phyloP scores from a whole-genome alignment of 1,140 invertebrate species.

The Rhynchophorus ferrugineus region DNA sequence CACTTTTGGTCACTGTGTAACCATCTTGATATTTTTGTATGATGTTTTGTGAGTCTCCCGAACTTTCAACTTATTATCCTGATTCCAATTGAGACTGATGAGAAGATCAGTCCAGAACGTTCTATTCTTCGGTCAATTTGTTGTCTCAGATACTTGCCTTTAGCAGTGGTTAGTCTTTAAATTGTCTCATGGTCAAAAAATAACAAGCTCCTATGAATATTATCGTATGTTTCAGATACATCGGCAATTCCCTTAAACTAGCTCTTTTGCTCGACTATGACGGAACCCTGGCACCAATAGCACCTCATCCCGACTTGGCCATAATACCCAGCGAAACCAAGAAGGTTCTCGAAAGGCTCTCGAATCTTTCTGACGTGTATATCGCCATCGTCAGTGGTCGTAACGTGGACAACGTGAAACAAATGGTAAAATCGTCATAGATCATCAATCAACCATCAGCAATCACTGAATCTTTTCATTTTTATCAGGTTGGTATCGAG shows the following conservation, averaged over 20 bases:
- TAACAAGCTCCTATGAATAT: no score
- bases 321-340: conserved; percentile 77
- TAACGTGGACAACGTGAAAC: conserved; percentile 79
- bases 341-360: conserved; percentile 70
- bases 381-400: conserved; percentile 82
- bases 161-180: no score
- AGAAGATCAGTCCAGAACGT: no score
- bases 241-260: conserved; percentile 76
- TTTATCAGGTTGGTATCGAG: conserved; percentile 76
- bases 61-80: no score
- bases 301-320: conserved; percentile 81
- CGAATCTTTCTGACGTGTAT: conserved; percentile 82
- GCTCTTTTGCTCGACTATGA: conserved; percentile 83
- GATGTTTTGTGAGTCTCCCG: no score
- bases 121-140: no score
- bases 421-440: conserved; percentile 76
- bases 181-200: no score
- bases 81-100: no score
- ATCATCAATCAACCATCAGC: conserved; percentile 5
- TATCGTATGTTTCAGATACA: conserved; percentile 74
- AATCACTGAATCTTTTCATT: not conserved
- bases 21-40: no score
- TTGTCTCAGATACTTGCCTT: no score
- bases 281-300: conserved; percentile 80
- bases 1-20: no score